phyloP scores from a whole-genome alignment of 2,113 vertebrate genomes.

The human region GRCh38 chrX:108345501-108346000 shows the following conservation, averaged over 20 bases:
- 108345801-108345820: constrained; percentile 28
- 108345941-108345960: neutral
- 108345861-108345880: neutral
- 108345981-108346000: neutral
- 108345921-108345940: neutral
- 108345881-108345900: neutral
- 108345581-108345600: neutral
- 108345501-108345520: constrained; percentile 72
- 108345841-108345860: neutral
- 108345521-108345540: neutral
- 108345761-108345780: constrained; percentile 29
- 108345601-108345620: neutral
- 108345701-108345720: constrained; percentile 43
- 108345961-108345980: neutral
- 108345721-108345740: neutral
- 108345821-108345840: neutral
- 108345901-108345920: neutral
- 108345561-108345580: neutral
- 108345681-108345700: neutral
- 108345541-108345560: constrained; percentile 40
- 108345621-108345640: neutral
- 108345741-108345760: neutral
- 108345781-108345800: constrained; percentile 49
- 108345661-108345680: constrained; percentile 39
- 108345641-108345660: constrained; percentile 37